Conservation (phyloP, 2,888 invertebrate species). For the Metopia argyrocephala region DNA sequence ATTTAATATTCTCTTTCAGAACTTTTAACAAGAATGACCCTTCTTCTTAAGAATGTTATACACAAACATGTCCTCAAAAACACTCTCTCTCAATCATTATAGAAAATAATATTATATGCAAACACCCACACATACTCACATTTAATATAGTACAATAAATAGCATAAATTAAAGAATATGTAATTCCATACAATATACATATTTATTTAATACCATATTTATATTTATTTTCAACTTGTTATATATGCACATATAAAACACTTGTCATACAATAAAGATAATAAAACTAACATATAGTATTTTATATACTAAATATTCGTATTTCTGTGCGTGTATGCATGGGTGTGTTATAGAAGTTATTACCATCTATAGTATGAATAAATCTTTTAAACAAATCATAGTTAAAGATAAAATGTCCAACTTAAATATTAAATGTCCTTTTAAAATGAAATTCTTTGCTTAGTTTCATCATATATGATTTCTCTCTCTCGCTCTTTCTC, state of each 20-base stretch:
- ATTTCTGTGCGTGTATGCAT: neutral
- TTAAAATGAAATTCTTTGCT: slow-evolving; percentile 4
- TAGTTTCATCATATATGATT: too few species aligned
- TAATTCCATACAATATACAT: neutral
- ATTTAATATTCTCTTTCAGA: neutral
- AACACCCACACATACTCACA: neutral
- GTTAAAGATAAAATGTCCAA: slow-evolving; percentile 52
- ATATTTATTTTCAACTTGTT: neutral
- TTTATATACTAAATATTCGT: neutral
- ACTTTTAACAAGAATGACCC: neutral
- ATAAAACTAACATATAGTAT: neutral
- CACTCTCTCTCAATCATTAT: neutral
- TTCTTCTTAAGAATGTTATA: neutral
- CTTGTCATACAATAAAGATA: neutral
- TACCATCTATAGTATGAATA: slow-evolving; percentile 25
- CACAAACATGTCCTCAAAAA: too few species aligned
- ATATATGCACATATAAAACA: neutral
- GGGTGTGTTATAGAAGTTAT: neutral
- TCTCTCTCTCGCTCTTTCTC: too few species aligned
- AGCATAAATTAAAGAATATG: neutral
- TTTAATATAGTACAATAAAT: neutral
- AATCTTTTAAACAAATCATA: slow-evolving; percentile 60
- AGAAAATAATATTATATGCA: neutral
- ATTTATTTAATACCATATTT: neutral
- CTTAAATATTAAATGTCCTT: slow-evolving; percentile 57